Conservation (phyloP, 2,797 vertebrate species). For the Sylvia borin region DNA sequence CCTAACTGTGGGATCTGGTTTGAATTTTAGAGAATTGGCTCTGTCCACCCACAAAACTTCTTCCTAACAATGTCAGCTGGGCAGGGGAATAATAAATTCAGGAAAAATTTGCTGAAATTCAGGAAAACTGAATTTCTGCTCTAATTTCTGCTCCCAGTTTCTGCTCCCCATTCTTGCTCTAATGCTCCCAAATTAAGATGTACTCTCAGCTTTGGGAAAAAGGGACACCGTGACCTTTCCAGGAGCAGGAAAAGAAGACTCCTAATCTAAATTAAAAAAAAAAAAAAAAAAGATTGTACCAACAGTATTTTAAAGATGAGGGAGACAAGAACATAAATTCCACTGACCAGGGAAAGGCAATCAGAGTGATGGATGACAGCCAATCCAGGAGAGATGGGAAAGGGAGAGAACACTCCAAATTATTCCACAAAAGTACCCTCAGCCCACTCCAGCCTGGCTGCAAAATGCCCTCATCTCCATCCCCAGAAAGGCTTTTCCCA, state of each 20-base stretch:
- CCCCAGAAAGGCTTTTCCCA: not conserved
- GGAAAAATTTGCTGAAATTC: not conserved
- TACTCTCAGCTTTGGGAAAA: not conserved
- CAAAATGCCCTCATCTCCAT: not conserved
- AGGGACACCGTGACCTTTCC: not conserved
- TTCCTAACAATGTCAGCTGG: not conserved
- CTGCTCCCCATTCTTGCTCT: not conserved
- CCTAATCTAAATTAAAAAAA: not conserved
- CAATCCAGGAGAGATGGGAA: not conserved
- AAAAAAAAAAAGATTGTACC: not conserved
- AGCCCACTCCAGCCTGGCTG: not conserved
- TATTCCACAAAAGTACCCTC: not conserved
- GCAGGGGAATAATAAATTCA: not conserved
- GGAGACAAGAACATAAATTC: not conserved
- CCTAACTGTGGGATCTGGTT: not conserved
- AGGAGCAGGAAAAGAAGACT: not conserved
- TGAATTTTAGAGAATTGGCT: rapidly evolving
- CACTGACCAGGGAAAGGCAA: not conserved
- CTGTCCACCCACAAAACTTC: not conserved
- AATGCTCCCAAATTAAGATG: not conserved
- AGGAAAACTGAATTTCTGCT: not conserved
- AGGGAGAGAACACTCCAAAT: not conserved
- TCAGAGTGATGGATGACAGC: constrained; percentile 16
- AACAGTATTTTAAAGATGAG: not conserved
- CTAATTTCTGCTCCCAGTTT: too few species aligned